Conservation (phyloP, 2,797 vertebrate genomes). For the Podargus strigoides region DNA sequence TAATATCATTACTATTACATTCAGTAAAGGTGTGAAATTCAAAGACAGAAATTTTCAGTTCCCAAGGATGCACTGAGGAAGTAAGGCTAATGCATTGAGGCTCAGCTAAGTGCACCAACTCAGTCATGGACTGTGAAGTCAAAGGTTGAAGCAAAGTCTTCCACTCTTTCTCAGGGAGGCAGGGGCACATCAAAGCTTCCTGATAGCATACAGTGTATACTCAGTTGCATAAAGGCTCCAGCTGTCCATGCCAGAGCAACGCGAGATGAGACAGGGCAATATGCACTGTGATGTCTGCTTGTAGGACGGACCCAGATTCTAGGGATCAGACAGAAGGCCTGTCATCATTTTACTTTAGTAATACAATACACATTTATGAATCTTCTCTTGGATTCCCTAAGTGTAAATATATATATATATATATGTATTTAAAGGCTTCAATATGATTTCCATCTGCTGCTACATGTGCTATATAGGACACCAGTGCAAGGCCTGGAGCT, state of each 20-base stretch:
- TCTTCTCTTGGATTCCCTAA: background rate
- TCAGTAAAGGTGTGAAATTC: background rate
- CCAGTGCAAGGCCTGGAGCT: background rate
- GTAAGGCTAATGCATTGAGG: fast-evolving
- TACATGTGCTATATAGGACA: background rate
- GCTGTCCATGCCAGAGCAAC: background rate
- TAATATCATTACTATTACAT: background rate
- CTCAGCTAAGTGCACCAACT: background rate
- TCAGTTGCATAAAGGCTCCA: background rate
- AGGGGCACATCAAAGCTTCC: background rate
- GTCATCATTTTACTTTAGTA: background rate
- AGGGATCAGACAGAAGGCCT: fast-evolving
- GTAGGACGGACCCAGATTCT: fast-evolving
- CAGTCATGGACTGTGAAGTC: fast-evolving
- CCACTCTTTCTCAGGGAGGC: background rate
- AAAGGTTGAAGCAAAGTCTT: background rate
- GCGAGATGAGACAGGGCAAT: background rate
- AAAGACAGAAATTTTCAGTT: background rate
- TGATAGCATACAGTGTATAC: too few species aligned
- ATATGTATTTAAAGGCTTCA: background rate
- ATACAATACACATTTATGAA: background rate
- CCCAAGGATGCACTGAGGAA: background rate
- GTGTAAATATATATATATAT: background rate
- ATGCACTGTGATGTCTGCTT: background rate
- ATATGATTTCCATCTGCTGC: background rate